Percentiles rank a stretch among this genome's conserved stretches.
phyloP scores from a whole-genome alignment of 2,113 vertebrate genomes.

The Sinosuthora webbiana region DNA sequence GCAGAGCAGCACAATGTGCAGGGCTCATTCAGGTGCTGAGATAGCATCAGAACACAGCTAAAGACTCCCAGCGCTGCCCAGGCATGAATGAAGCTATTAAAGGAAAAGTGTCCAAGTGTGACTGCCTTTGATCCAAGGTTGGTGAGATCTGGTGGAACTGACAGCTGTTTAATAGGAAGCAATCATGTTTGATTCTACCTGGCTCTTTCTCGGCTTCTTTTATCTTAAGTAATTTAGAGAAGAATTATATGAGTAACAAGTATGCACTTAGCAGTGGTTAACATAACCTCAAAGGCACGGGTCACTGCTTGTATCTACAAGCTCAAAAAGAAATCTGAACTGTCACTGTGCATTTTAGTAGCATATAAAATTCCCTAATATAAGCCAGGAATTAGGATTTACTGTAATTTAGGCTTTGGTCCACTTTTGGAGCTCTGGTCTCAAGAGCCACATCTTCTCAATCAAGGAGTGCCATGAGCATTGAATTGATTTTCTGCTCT shows the following conservation, averaged over 20 bases:
- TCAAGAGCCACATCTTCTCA: neutral
- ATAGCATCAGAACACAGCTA: neutral
- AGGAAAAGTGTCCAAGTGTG: constrained; percentile 41
- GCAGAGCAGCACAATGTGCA: neutral
- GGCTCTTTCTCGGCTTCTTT: constrained; percentile 12
- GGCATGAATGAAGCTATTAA: constrained; percentile 3
- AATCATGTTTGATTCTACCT: neutral
- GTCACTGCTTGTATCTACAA: neutral
- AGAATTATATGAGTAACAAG: neutral
- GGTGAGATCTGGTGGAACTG: constrained; percentile 30
- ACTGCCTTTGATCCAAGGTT: constrained; percentile 38
- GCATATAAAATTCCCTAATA: neutral
- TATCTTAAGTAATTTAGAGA: constrained; percentile 18
- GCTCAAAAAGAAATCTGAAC: neutral
- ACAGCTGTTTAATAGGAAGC: constrained; percentile 7
- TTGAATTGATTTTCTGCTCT: neutral
- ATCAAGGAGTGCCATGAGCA: neutral
- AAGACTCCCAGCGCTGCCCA: neutral
- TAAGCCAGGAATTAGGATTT: neutral
- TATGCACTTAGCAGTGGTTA: neutral
- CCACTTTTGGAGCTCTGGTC: neutral
- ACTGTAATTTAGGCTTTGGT: neutral
- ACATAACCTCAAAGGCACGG: neutral
- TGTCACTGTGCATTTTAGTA: neutral
- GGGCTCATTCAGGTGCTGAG: neutral